Evolutionary conservation across 35 echinoderm and acorn worm genomes (phyloP).

Genomic region (Patiria miniata): DNA sequence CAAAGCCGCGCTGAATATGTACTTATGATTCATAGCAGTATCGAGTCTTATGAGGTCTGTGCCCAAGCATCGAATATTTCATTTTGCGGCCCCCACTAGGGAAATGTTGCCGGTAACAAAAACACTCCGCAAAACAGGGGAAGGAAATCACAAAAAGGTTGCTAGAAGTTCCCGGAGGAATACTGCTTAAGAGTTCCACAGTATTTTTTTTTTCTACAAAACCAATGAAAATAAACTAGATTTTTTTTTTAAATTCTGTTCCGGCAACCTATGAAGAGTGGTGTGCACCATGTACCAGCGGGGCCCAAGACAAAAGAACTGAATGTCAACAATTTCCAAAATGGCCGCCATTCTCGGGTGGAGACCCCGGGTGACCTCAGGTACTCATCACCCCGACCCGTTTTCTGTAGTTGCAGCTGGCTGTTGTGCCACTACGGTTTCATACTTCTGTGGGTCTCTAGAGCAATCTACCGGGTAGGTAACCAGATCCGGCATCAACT

Average conservation of each 20-base stretch:
- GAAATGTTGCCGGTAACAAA: not conserved
- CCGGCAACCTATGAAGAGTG: too few species aligned
- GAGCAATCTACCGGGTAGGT: slow-evolving; percentile 13
- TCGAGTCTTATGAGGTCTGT: not conserved
- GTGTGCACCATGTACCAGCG: too few species aligned
- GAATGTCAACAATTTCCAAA: slow-evolving; percentile 21
- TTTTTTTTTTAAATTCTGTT: too few species aligned
- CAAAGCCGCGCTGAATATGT: too few species aligned
- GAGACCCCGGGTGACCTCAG: slow-evolving; percentile 2
- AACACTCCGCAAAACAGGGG: not conserved
- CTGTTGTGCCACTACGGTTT: slow-evolving; percentile 1
- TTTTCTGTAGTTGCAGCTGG: not conserved
- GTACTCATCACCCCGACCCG: slow-evolving; percentile 12
- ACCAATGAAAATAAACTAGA: too few species aligned
- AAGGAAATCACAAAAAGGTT: too few species aligned
- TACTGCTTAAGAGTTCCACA: not conserved
- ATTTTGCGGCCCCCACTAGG: slow-evolving; percentile 2
- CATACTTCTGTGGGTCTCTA: not conserved
- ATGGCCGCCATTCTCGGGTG: slow-evolving; percentile 3
- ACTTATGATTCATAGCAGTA: not conserved
- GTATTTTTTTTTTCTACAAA: not conserved
- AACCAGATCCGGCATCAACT: slow-evolving; percentile 1
- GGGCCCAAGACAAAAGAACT: not conserved
- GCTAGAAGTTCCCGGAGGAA: slow-evolving; percentile 11
- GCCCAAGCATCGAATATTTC: slow-evolving; percentile 8